phyloP scores from a whole-genome alignment of 1,140 invertebrate genomes.

The Octopus sinensis region DNA sequence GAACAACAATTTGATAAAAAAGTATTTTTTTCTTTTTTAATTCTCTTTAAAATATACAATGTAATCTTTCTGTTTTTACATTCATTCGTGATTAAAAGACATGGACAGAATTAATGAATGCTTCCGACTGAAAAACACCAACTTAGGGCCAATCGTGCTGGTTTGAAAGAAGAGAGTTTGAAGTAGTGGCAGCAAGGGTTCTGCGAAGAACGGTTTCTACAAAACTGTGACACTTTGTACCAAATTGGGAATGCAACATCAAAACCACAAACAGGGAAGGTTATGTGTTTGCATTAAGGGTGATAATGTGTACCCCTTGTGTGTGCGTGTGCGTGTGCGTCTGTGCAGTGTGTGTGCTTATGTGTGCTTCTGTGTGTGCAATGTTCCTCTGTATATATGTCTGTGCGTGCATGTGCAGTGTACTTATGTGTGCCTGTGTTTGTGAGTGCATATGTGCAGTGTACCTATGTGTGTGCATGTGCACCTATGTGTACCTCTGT shows the following conservation, averaged over 20 bases:
- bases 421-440: neutral
- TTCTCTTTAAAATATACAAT: too few species aligned
- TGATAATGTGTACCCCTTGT: constrained; percentile 24
- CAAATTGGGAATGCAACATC: constrained; percentile 12
- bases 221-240: constrained; percentile 11
- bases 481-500: too few species aligned
- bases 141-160: too few species aligned
- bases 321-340: neutral
- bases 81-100: too few species aligned
- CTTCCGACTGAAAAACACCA: too few species aligned
- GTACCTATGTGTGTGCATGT: too few species aligned
- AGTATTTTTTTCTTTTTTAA: too few species aligned
- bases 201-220: constrained; percentile 14
- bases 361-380: constrained; percentile 8
- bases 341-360: constrained; percentile 14
- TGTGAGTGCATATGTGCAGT: neutral
- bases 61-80: too few species aligned
- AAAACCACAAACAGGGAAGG: neutral
- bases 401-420: neutral
- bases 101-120: too few species aligned
- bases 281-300: constrained; percentile 6
- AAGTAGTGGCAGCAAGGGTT: constrained; percentile 13
- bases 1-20: too few species aligned
- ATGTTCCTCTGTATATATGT: neutral
- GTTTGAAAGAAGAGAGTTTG: too few species aligned